Evolutionary conservation across 2,797 vertebrate genomes (phyloP).

Genomic region (Peromyscus attwateri): DNA sequence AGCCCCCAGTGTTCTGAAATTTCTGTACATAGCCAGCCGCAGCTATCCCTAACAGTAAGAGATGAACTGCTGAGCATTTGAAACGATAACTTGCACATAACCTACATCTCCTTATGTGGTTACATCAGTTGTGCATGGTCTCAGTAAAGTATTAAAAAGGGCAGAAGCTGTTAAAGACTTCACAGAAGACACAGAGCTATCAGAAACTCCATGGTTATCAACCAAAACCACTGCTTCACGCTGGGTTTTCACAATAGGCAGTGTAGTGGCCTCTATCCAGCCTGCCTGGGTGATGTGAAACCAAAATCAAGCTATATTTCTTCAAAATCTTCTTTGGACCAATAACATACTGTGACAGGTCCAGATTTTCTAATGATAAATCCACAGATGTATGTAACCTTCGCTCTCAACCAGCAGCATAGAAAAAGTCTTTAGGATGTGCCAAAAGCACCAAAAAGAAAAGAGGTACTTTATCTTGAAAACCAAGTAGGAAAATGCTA

Average conservation of each 20-base stretch:
- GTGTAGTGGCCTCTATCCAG: constrained; percentile 98
- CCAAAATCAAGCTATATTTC: constrained; percentile 95
- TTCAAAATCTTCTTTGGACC: constrained; percentile 94
- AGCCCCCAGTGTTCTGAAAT: constrained; percentile 65
- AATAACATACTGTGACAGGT: constrained; percentile 95
- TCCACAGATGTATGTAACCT: constrained; percentile 97
- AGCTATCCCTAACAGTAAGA: constrained; percentile 67
- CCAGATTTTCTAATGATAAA: constrained; percentile 95
- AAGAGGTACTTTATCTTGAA: not conserved
- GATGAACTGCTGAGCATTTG: constrained; percentile 69
- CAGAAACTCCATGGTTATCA: constrained; percentile 97
- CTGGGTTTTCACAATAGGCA: constrained; percentile 95
- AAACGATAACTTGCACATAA: constrained; percentile 70
- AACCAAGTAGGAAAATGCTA: not conserved
- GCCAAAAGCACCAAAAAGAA: not conserved
- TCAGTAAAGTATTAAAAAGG: constrained; percentile 96
- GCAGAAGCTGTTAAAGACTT: constrained; percentile 97
- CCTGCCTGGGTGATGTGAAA: constrained; percentile 97
- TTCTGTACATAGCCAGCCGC: not conserved
- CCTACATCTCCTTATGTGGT: constrained; percentile 81
- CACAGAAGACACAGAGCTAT: constrained; percentile 94
- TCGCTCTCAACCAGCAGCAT: constrained; percentile 98
- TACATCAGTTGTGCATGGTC: constrained; percentile 85
- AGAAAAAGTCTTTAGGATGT: constrained; percentile 90
- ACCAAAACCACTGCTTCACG: constrained; percentile 96